phyloP scores from a whole-genome alignment of 2,797 vertebrate genomes.

The Cyprinella venusta region DNA sequence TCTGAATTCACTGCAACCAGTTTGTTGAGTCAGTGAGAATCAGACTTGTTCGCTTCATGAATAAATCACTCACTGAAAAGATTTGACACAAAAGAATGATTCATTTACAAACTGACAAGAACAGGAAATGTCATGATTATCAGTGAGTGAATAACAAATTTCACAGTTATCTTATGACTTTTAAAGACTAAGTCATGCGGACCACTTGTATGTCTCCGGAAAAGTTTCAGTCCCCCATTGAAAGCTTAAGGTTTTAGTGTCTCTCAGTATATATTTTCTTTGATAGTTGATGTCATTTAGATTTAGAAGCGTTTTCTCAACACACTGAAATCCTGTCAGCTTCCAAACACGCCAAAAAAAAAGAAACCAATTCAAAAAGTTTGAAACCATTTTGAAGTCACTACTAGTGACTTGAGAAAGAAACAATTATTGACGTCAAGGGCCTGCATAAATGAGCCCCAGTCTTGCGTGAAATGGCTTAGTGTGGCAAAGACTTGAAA shows the following conservation, averaged over 20 bases:
- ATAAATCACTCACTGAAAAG: background rate
- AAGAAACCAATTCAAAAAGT: background rate
- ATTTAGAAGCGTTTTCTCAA: slow-evolving; percentile 31
- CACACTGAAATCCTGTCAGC: background rate
- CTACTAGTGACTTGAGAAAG: slow-evolving; percentile 25
- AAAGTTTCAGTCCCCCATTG: background rate
- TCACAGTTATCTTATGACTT: slow-evolving; percentile 1
- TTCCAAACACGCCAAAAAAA: background rate
- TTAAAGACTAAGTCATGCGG: background rate
- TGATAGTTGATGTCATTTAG: slow-evolving; percentile 26
- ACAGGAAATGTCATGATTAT: background rate
- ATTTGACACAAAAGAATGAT: background rate
- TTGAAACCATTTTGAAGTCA: slow-evolving; percentile 24
- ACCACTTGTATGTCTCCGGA: background rate
- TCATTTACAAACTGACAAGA: background rate
- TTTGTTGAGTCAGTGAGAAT: background rate
- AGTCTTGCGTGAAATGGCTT: slow-evolving; percentile 57
- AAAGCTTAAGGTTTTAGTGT: slow-evolving; percentile 5
- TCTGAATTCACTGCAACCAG: background rate
- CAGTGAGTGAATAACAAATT: background rate
- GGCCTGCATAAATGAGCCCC: slow-evolving; percentile 50
- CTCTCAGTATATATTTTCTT: slow-evolving; percentile 28
- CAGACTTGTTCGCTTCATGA: background rate
- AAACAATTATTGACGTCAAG: slow-evolving; percentile 43
- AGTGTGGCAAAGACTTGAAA: slow-evolving; percentile 50